Base-by-base conservation (phyloP, 2,888 invertebrate genomes). In the Chymomyza amoena region DNA sequence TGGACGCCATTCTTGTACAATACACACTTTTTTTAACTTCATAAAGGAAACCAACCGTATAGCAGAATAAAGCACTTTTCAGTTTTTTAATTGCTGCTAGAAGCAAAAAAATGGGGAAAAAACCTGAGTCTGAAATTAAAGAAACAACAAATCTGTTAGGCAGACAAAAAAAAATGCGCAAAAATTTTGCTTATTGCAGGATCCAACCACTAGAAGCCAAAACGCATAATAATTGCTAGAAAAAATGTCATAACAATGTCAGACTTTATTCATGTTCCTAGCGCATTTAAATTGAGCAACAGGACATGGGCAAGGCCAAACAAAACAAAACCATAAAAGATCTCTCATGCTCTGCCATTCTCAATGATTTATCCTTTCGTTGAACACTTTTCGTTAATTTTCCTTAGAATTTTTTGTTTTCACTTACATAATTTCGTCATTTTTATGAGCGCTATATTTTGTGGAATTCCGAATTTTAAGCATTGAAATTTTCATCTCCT, bases 51-150 rank as follows among this genome's bases (percentile, higher is more conserved):
- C 45, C 51, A 39, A 15, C 66, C 6, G 54, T 18, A 67, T 65
- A 71, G 71, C 70, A 67, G 72, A 39, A 64, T 59, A 57, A 20
- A 56, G 64, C 51, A 63, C 68, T 52, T 66, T 68, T 69, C 72
- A 67, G 71, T 64, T 65, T 77, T 75, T 77, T 78, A 78, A 77
- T 77, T 78, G 79, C 66, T 16, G 13, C 32, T 28, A 56, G 64
- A 64, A 56, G 51, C 63, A 60, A 18, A 69, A 45, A 32, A 70
- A n/a, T n/a, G n/a, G n/a, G n/a, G n/a, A n/a, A 20, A 3, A 20
- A 20, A 25, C 2, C 25, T 4, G 25, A 25, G 4, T 25, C 25
- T 3, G 25, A 25, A 25, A 25, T 25, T 4, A 25, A 25, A 25
- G 25, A 25, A 25, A 25, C 2, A 25, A 25, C 25, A 25, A 25